Evolutionary conservation across 1,140 invertebrate genomes (phyloP).

Genomic region (Drosophila melanogaster): Release_6_plus_ISO1_MT NT_033779.5:18119501-18120000

Average conservation of each 20-base stretch:
- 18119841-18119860: not conserved
- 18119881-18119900: not conserved
- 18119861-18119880: too few relatives aligned
- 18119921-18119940: conserved; percentile 43
- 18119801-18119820: not conserved
- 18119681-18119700: not conserved
- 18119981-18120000: conserved; percentile 77
- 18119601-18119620: too few relatives aligned
- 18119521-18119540: too few relatives aligned
- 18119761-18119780: not conserved
- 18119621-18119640: too few relatives aligned
- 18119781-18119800: not conserved
- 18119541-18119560: too few relatives aligned
- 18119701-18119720: conserved; percentile 12
- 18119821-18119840: not conserved
- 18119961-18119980: conserved; percentile 50
- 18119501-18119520: too few relatives aligned
- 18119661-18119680: conserved; percentile 27
- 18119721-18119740: conserved; percentile 1
- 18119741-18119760: not conserved
- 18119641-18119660: not conserved
- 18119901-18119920: too few relatives aligned
- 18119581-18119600: too few relatives aligned
- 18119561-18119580: too few relatives aligned
- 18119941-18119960: conserved; percentile 53